Conservation (phyloP, 64 coral and sea anemone genomes). For the Stylophora pistillata region DNA sequence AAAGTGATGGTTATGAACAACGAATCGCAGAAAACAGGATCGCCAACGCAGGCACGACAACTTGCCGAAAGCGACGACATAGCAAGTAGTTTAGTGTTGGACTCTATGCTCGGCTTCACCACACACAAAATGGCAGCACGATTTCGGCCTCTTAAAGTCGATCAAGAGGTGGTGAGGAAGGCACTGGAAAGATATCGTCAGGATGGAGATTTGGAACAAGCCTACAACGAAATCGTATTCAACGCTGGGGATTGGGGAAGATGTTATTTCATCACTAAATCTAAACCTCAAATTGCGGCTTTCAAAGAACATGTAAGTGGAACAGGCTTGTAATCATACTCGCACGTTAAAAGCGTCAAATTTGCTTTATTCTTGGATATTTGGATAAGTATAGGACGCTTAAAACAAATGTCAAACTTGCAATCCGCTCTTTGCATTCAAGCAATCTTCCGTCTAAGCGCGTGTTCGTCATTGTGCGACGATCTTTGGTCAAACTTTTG, state of each 20-base stretch:
- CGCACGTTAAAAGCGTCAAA: background rate
- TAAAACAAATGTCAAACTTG: background rate
- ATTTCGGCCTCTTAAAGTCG: constrained; percentile 90
- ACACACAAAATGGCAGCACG: constrained; percentile 98
- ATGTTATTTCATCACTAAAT: constrained; percentile 93
- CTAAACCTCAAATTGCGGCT: constrained; percentile 80
- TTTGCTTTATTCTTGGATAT: background rate
- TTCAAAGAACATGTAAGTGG: constrained; percentile 98
- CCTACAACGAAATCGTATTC: constrained; percentile 78
- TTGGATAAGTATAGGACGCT: background rate
- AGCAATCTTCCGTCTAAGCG: background rate
- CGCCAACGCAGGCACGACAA: constrained; percentile 81
- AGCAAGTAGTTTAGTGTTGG: constrained; percentile 82
- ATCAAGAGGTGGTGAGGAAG: constrained; percentile 65
- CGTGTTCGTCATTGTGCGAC: constrained; percentile 18
- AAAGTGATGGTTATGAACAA: constrained; percentile 45
- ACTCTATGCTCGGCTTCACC: constrained; percentile 71
- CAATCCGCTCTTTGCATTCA: background rate
- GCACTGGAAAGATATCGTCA: constrained; percentile 55
- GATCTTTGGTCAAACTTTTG: background rate
- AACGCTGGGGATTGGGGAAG: constrained; percentile 84
- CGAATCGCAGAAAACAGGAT: constrained; percentile 18
- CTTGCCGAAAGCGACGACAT: constrained; percentile 98
- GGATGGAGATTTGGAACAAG: constrained; percentile 71
- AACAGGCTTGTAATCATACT: background rate